Base-by-base conservation (phyloP, 2,888 invertebrate species). In the Eupithecia subumbrata region DNA sequence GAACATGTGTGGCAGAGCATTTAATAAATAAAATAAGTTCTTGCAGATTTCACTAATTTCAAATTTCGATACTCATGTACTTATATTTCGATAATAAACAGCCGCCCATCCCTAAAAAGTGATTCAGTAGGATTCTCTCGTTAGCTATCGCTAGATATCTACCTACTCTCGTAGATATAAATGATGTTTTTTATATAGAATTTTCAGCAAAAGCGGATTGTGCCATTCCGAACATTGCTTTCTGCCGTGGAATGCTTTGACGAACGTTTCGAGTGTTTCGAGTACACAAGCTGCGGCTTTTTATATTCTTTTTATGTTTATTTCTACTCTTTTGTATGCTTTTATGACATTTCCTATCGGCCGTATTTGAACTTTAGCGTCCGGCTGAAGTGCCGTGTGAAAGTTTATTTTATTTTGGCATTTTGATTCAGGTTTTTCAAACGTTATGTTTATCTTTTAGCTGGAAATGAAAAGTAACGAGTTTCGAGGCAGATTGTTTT, bases 201-300 rank as follows among this genome's bases (percentile, higher is more conserved):
- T 75, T 75, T 77, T 70, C 52, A 73, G 71, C 40, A 71, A 73
- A 72, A 77, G 74, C 67, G 64, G 74, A 69, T 73, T 75, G 72
- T 72, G 45, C 48, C 70, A 72, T 60, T 66, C 37, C 43, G 52
- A 40, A 37, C 30, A 74, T 63, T 74, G 72, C 77, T n/a, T 45
- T 34, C 11, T 22, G 66, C n/a, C 25, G 14, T 12, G 63, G 56
- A 48, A 70, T 72, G 69, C 77, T 77, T 77, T 77, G 77, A 76
- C 69, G 52, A 71, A 77, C 71, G 40, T 30, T 76, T 73, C 56
- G 66, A 67, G 66, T 66, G 22, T 69, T 73, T 74, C 8, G 45
- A 76, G 74, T 66, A 72, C 72, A 40, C 14, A 25, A 25, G 60
- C 60, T 5, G 22, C 25, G 22, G 68, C 67, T 68, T 40, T 43